These are phyloP conservation scores for Cataglyphis rosenhaueri DNA, from an alignment of 2,888 invertebrate genomes.

Conservation along the genomic window DNA sequence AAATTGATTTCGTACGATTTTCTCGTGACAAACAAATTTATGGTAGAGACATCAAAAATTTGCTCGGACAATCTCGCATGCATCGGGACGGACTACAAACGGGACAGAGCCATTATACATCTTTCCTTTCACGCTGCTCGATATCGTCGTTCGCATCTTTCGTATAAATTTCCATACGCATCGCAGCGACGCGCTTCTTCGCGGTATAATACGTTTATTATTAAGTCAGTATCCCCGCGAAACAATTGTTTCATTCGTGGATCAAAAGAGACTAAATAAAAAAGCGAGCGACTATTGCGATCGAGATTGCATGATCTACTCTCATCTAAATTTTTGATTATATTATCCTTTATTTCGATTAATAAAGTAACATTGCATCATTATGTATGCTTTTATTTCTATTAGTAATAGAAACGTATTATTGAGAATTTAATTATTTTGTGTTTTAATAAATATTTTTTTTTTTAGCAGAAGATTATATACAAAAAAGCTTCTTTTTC, in stretches of 20 bases:
- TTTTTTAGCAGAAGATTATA: not conserved
- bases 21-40: slow-evolving; percentile 66
- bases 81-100: slow-evolving; percentile 54
- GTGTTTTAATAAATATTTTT: not conserved
- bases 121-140: slow-evolving; percentile 66
- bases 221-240: slow-evolving; percentile 71
- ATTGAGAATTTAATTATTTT: not conserved
- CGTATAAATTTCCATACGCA: slow-evolving; percentile 83
- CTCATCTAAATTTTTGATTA: not conserved
- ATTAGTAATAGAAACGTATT: not conserved
- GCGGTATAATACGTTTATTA: slow-evolving; percentile 80
- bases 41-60: slow-evolving; percentile 80
- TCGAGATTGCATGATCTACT: slow-evolving; percentile 20
- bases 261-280: slow-evolving; percentile 21
- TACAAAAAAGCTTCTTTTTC: not conserved
- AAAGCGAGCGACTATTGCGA: slow-evolving; percentile 51
- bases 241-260: slow-evolving; percentile 57
- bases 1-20: slow-evolving; percentile 5
- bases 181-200: slow-evolving; percentile 71
- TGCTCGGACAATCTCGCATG: slow-evolving; percentile 64
- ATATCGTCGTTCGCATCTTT: slow-evolving; percentile 77
- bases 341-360: not conserved
- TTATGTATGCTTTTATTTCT: not conserved
- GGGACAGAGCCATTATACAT: slow-evolving; percentile 66
- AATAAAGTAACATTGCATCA: not conserved